phyloP scores from a whole-genome alignment of 1,140 invertebrate genomes.

The Prorops nasuta region DNA sequence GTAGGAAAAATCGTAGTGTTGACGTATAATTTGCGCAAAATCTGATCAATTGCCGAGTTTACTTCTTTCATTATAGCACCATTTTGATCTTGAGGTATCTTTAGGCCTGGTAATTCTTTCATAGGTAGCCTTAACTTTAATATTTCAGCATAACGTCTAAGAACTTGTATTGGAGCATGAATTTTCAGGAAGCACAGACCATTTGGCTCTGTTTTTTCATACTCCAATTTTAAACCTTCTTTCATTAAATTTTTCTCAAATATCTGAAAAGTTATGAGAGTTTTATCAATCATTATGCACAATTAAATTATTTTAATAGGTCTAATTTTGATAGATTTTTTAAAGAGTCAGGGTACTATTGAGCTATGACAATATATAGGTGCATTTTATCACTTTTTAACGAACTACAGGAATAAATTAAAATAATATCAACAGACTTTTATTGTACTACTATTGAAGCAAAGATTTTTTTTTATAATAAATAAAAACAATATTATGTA shows the following conservation, averaged over 20 bases:
- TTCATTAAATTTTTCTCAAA: slow-evolving; percentile 69
- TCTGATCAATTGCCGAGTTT: slow-evolving; percentile 59
- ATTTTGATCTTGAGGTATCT: slow-evolving; percentile 61
- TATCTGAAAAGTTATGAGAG: slow-evolving; percentile 42
- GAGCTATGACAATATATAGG: neutral
- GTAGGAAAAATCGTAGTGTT: slow-evolving; percentile 69
- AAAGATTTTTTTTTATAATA: too few relatives aligned
- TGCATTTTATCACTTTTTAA: too few relatives aligned
- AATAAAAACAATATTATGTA: too few relatives aligned
- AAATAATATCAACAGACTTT: too few relatives aligned
- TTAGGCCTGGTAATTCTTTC: slow-evolving; percentile 73
- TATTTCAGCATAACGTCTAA: slow-evolving; percentile 89
- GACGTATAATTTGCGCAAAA: slow-evolving; percentile 64
- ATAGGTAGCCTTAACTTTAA: slow-evolving; percentile 93
- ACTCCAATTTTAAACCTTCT: slow-evolving; percentile 69
- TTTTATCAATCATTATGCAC: too few relatives aligned
- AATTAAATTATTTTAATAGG: too few relatives aligned
- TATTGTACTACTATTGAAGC: too few relatives aligned
- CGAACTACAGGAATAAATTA: too few relatives aligned
- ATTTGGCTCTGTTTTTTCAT: slow-evolving; percentile 61
- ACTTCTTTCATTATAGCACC: slow-evolving; percentile 64
- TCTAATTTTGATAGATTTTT: slow-evolving; percentile 2
- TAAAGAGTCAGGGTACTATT: slow-evolving; percentile 3
- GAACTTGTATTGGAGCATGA: slow-evolving; percentile 81
- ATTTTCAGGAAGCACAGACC: slow-evolving; percentile 75